Base-by-base conservation (phyloP, 2,797 vertebrate genomes). In the Limnodromus scolopaceus region DNA sequence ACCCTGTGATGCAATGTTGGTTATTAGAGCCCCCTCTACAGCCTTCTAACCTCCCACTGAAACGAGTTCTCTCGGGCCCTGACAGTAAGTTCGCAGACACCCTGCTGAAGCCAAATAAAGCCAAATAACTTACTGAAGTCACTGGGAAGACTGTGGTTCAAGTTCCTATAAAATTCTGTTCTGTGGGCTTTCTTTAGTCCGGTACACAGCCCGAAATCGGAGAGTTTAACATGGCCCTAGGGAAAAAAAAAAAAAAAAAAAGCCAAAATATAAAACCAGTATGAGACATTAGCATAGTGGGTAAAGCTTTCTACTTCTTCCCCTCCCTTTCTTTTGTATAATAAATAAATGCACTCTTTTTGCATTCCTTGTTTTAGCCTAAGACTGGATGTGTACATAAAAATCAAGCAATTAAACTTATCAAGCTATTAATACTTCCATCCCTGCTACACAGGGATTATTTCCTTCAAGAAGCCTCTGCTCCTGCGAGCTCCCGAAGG, bases 121-220 rank as follows among this genome's bases (percentile, higher is more conserved):
- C 20, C 72, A 45, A 11, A 19, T 19, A 24, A 98, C 98, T 99
- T 98, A 99, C 99, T 99, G 98, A 99, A 99, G 96, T 99, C 99
- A 95, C 98, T 99, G 75, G 99, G 99, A 68, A 99, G 98, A 92
- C 99, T 99, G 95, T 99, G 99, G 98, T 99, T 99, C 96, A 99
- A 97, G 96, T 99, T 99, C 94, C 99, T 99, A 84, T 99, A 99
- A 95, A 99, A 99, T 93, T 99, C 99, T 1, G 99, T 99, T 58
- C 99, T 98, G 65, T 99, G 99, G 58, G 99, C 99, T 96, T 99
- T 99, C 95, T 99, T 99, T 64, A 99, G 97, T 34, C 99, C 99
- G 24, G 99, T 99, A 94, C 99, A 99, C 53, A 99, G 98, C n/a
- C 99, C 99, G 90, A 99, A 99, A 95, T 99, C 99, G 1, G 99